These are phyloP conservation scores for Spinus pinus DNA, from an alignment of 2,797 vertebrate genomes.

Conservation along the genomic window DNA sequence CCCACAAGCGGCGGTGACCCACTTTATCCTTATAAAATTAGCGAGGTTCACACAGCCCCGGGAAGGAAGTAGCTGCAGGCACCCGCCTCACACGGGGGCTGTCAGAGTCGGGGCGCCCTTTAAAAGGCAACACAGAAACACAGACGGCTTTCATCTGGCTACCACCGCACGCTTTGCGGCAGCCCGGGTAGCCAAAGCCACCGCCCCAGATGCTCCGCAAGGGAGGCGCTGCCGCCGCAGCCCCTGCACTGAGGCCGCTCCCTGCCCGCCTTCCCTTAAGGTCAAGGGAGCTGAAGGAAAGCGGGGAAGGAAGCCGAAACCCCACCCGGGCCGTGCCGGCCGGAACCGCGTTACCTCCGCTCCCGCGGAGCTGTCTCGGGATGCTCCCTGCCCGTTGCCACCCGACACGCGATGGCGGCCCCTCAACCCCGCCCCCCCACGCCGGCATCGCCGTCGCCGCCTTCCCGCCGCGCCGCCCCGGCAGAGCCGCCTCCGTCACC, in stretches of 20 bases:
- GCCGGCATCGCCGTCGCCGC: not conserved
- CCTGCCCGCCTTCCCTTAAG: not conserved
- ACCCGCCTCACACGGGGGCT: not conserved
- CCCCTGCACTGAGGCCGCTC: not conserved
- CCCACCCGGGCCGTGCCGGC: not conserved
- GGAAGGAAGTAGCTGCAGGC: not conserved
- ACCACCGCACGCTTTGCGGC: not conserved
- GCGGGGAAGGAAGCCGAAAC: not conserved
- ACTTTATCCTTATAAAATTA: not conserved
- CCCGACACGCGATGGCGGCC: not conserved
- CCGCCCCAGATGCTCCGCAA: not conserved
- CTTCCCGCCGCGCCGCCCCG: not conserved
- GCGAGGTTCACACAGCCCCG: not conserved
- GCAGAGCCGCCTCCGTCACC: not conserved
- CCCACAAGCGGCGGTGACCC: fast-evolving
- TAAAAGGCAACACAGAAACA: not conserved
- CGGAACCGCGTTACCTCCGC: not conserved
- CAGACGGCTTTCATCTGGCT: fast-evolving
- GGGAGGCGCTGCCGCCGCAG: not conserved
- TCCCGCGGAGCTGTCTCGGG: not conserved
- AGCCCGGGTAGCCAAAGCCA: not conserved
- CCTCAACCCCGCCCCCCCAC: not conserved
- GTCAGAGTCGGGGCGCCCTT: not conserved
- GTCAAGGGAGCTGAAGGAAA: not conserved
- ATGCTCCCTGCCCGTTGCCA: not conserved